Evolutionary conservation across 2,797 vertebrate genomes (phyloP), one percentile per base, ranked within the genome.

Genomic region (Alosa sapidissima): DNA sequence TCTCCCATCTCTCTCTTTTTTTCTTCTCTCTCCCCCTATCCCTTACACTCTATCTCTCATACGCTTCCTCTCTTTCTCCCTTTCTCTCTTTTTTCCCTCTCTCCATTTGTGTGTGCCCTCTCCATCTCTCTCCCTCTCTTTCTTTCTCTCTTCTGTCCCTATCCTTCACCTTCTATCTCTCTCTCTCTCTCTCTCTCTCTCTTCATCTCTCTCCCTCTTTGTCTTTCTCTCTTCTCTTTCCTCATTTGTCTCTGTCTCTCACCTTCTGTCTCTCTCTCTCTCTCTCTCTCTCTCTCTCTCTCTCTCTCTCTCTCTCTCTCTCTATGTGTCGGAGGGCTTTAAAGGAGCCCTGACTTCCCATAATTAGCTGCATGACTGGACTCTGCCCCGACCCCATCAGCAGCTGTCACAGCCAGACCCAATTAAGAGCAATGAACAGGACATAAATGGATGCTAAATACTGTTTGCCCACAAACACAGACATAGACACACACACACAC

Each of bases 301-400:
- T 83, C 86, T 47, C 65, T 45, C 83, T 78, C 86, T 86, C 85
- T 86, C 84, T 84, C 68, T 82, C 89, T 92, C 82, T 84, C 78
- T n/a, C 19, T n/a, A 16, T 58, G 41, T 21, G 28, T 33, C 5
- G 8, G 3, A 7, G 75, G 81, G 45, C 51, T 62, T 7, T 7
- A 62, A 62, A 62, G 8, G n/a, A 24, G n/a, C n/a, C n/a, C 58
- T 24, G 65, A 41, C 52, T 14, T 33, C 55, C 87, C 85, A 84
- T 86, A 86, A 85, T 86, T 84, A 87, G 81, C 83, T 28, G 52
- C 83, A 83, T 84, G 84, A 84, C 72, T 81, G 41, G 84, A 85
- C 49, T 72, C 78, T 45, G 36, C 82, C 36, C 36, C 28, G 52
- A 65, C 82, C 75, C 41, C 36, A 82, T 83, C 54, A 83, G 45